Evolutionary conservation across 2,113 vertebrate genomes (phyloP), one percentile per base, ranked within the genome.

Genomic region (Xiphias gladius): DNA sequence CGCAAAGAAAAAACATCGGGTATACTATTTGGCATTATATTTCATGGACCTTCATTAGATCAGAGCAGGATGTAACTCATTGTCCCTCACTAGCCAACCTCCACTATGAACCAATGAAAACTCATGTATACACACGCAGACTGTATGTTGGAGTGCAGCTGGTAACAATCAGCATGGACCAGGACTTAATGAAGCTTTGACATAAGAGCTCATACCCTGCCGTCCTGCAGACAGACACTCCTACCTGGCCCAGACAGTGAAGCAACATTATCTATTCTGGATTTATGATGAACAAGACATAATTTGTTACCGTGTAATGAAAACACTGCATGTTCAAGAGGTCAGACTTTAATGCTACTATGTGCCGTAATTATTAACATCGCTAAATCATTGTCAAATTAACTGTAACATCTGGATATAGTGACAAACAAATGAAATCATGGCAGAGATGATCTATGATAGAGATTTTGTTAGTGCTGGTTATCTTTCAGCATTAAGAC

Each of bases 81-180:
- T 55, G 82, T 82, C 82, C 76, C 69, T 80, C 83, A 82, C 80
- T 74, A 46, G 54, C 65, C 64, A 32, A 75, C 68, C 81, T 78
- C 76, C 17, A 13, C 59, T 19, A 65, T 22, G 41, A 82, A 48
- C 48, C 54, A 22, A 62, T 12, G 32, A 73, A 67, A 43, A n/a
- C n/a, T 48, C 66, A 73, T 22, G 43, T 16, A 43, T 5, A 30
- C 46, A 50, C 14, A 14, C 48, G 6, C 24, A 68, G 28, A 32
- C 77, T 26, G 20, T 64, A 74, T 65, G 63, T 54, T 63, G 78
- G 66, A 65, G 73, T 57, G 70, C 95, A 95, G 94, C 93, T 96
- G 95, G 92, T 88, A 93, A 85, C 84, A 92, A 95, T 96, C 94
- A 96, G 79, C 46, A 2, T 7, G 54, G 80, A 78, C 63, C 12